Base-by-base conservation (phyloP, 2,797 vertebrate species). In the Aulostomus chinensis region DNA sequence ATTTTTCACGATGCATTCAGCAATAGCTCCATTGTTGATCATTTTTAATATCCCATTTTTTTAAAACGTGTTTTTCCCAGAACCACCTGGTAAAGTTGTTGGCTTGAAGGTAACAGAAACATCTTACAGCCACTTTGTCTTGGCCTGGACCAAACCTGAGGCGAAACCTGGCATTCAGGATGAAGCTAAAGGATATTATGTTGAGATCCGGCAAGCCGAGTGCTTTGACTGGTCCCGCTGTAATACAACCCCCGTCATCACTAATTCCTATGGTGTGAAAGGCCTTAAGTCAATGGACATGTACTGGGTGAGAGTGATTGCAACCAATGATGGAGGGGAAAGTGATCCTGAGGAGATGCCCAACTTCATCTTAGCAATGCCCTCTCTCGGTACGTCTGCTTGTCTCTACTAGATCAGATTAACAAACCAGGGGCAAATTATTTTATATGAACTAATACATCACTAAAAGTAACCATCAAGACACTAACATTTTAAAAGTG, bases 111-210 rank as follows among this genome's bases (percentile, higher is more conserved):
- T 95, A 68, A 90, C 84, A 37, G 91, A 91, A 67, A 91, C 85
- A 0, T 87, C 90, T 0, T 81, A 88, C 62, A 86, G 48, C 36
- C 92, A 91, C 37, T 33, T 96, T 62, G 84, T 88, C 10, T 62
- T 96, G 75, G 85, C 81, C 2, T 96, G 95, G 95, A 88, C 52
- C 9, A 90, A 76, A 62, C 94, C 94, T 0, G 84, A 87, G 17
- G 28, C 70, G 0, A 78, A 78, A 55, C 73, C 76, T 0, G 90
- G 80, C 1, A 42, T 84, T 18, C 82, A 86, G 59, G 88, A 85
- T 1, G 78, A 81, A 31, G 90, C 92, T 1, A 93, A 86, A 53
- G 93, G 93, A 6, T 96, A 95, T 1, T 78, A 91, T 60, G 89
- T 95, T 12, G 94, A 96, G 70, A 76, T 94, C 13, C 76, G 88